Conservation (phyloP, 2,113 vertebrate genomes). For the Calidris pygmaea region DNA sequence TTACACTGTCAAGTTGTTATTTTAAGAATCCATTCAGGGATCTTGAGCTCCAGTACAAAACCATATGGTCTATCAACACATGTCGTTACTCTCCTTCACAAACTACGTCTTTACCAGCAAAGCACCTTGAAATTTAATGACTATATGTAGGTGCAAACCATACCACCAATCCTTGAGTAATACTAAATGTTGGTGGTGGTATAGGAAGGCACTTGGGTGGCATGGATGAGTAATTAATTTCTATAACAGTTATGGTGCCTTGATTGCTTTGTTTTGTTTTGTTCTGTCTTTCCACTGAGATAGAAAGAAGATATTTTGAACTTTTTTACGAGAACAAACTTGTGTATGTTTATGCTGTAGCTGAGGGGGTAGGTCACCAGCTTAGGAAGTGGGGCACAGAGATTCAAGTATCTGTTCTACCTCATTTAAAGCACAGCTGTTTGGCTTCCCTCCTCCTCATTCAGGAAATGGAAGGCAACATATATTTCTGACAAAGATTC, state of each 20-base stretch:
- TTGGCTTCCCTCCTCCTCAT: neutral
- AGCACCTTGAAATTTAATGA: neutral
- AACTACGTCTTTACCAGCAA: neutral
- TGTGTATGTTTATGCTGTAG: neutral
- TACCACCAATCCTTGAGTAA: neutral
- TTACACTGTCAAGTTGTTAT: constrained; percentile 26
- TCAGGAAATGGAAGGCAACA: neutral
- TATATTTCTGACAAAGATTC: neutral
- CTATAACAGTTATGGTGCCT: neutral
- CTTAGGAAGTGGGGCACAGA: neutral
- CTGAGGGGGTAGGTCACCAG: neutral
- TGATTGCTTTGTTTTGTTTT: neutral
- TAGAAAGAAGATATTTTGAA: neutral
- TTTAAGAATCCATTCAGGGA: constrained; percentile 32
- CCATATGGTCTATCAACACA: neutral
- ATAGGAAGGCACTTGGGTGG: neutral
- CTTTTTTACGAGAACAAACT: neutral
- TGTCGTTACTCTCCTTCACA: neutral
- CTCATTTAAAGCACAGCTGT: neutral
- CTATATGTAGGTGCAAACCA: neutral
- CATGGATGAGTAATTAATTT: neutral
- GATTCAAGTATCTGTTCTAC: neutral
- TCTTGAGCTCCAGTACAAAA: constrained; percentile 14
- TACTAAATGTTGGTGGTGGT: neutral
- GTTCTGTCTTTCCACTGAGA: neutral